Base-by-base conservation (phyloP, 2,113 vertebrate species). In the Scytalopus superciliaris region DNA sequence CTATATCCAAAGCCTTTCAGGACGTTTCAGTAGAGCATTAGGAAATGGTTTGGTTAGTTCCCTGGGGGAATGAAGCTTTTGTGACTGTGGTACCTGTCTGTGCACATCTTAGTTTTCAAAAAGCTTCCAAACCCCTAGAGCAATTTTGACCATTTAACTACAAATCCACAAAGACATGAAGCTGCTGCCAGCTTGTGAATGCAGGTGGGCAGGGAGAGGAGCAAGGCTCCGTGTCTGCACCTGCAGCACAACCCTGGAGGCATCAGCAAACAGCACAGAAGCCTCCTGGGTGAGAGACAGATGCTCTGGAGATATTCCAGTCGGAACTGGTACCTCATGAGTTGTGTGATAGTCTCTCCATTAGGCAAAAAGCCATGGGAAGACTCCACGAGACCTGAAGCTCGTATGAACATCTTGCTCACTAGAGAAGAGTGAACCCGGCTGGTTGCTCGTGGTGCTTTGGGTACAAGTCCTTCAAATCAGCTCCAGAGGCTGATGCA, bases 341-440 rank as follows among this genome's bases (percentile, higher is more conserved):
- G 31, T 73, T 7, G 22, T 2, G 2, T 10, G 40, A 40, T 42
- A 4, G 28, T 73, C n/a, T 14, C 14, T 73, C 21, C 77, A 60
- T 14, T 25, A 68, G 37, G 33, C 59, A 83, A 60, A 84, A 78
- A 63, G 4, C 27, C 22, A 4, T 12, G 18, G 40, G 23, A 64
- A 86, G 62, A 7, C n/a, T 30, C 7, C 72, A 31, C 0, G 0
- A 80, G 68, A 37, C 31, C 28, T 42, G 31, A 55, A 73, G 14
- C 22, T 62, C 0, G 0, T 27, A 31, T 9, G 39, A 87, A 27
- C 10, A 44, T 17, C 45, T 69, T 73, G 18, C 21, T 63, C 1
- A 0, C 28, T 49, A 2, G 49, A 56, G 37, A 42, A 79, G 56
- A 81, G 44, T 6, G 31, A 76, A 44, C 18, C 25, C 56, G 63